These are phyloP conservation scores for Deroplatys truncata DNA, from an alignment of 2,888 invertebrate genomes.

Conservation along the genomic window DNA sequence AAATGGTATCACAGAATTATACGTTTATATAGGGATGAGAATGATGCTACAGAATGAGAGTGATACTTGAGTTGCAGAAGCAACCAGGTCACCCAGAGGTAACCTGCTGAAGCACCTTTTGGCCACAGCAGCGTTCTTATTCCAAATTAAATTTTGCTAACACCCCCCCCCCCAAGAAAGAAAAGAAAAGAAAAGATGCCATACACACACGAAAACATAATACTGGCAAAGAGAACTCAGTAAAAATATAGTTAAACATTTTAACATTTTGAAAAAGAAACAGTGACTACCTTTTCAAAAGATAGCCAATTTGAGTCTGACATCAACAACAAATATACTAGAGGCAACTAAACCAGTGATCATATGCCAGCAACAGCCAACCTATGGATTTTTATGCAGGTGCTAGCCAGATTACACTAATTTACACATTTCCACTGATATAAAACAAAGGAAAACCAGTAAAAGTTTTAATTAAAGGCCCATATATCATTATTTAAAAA, in stretches of 20 bases:
- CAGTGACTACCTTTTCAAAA: not conserved
- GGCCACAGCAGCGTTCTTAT: no score
- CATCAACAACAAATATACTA: not conserved
- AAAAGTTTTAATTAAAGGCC: not conserved
- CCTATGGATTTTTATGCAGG: not conserved
- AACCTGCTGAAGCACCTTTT: no score
- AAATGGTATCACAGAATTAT: no score
- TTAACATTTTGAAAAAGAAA: not conserved
- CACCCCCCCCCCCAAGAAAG: no score
- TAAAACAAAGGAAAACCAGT: not conserved
- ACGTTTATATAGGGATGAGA: no score
- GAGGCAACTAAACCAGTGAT: not conserved
- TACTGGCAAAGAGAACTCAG: no score
- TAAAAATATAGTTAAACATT: not conserved
- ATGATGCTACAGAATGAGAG: no score
- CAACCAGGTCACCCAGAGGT: no score
- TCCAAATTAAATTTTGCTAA: no score
- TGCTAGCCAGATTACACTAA: not conserved
- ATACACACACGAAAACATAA: no score
- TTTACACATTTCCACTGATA: not conserved
- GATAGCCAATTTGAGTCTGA: not conserved
- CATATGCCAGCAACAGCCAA: not conserved
- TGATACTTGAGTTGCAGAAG: no score
- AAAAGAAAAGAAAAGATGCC: no score
- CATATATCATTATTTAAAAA: not conserved